phyloP scores from a whole-genome alignment of 2,113 vertebrate species.

The Oreotrochilus melanogaster region DNA sequence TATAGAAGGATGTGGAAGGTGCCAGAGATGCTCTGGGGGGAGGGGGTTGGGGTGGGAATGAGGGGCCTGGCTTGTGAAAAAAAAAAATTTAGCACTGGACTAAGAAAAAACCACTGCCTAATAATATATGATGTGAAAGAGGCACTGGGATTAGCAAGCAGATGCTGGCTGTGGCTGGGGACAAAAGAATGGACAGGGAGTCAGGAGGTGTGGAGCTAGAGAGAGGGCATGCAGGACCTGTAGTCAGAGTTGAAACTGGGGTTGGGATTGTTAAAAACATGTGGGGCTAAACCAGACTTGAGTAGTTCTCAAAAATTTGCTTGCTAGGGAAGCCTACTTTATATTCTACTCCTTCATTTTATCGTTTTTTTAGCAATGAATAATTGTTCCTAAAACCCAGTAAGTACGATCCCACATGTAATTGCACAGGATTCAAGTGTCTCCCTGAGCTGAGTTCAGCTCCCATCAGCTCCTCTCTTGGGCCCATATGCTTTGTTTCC shows the following conservation, averaged over 20 bases:
- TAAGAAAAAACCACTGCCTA: not conserved
- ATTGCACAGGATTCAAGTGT: not conserved
- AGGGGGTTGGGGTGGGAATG: too few relatives aligned
- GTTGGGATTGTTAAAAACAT: not conserved
- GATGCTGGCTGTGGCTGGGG: not conserved
- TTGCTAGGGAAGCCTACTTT: not conserved
- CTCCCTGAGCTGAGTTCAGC: not conserved
- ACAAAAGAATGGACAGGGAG: not conserved
- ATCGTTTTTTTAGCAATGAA: not conserved
- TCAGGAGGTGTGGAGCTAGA: not conserved
- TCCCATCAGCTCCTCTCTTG: not conserved
- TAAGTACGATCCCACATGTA: not conserved
- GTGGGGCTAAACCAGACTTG: not conserved
- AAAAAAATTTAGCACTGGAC: not conserved
- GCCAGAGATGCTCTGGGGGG: not conserved
- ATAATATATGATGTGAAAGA: not conserved
- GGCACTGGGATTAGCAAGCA: fast-evolving
- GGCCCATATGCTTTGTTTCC: not conserved
- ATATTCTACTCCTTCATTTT: not conserved
- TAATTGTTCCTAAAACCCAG: not conserved
- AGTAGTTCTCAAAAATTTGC: not conserved
- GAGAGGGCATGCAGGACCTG: not conserved
- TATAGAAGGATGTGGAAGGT: not conserved
- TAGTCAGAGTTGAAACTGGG: not conserved
- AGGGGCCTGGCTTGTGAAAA: not conserved